Conservation (phyloP, 2,888 invertebrate species). For the Pollenia labialis region DNA sequence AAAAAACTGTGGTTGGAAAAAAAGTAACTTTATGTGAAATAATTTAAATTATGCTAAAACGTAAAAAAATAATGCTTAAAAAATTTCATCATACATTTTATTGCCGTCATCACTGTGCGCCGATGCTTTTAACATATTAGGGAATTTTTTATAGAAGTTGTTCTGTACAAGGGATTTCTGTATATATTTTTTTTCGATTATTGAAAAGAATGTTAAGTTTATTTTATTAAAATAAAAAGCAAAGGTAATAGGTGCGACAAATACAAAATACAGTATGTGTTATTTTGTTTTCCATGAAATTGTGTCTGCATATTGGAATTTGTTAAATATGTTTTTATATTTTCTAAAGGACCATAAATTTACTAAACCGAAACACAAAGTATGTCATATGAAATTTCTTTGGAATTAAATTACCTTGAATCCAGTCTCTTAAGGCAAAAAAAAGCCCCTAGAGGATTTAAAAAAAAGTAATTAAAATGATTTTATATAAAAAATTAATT, state of each 20-base stretch:
- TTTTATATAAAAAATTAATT: slow-evolving; percentile 18
- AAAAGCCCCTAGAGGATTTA: slow-evolving; percentile 7
- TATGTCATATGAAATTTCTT: slow-evolving; percentile 28
- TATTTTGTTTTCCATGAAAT: slow-evolving; percentile 45
- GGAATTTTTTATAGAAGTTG: slow-evolving; percentile 4
- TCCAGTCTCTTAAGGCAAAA: not conserved
- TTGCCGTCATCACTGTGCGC: not conserved
- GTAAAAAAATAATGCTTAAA: not conserved
- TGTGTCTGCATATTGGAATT: slow-evolving; percentile 42
- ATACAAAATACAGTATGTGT: not conserved
- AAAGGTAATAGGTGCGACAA: not conserved
- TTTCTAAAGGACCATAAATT: slow-evolving; percentile 52
- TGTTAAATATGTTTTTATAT: slow-evolving; percentile 41
- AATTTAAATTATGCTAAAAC: not conserved
- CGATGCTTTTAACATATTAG: not conserved
- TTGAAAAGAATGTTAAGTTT: slow-evolving; percentile 49
- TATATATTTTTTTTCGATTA: slow-evolving; percentile 13
- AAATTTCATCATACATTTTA: not conserved
- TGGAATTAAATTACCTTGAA: slow-evolving; percentile 23
- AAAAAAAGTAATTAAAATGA: not conserved
- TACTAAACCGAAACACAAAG: slow-evolving; percentile 39
- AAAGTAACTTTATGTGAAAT: not conserved
- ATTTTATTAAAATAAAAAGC: slow-evolving; percentile 5
- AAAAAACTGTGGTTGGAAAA: not conserved
- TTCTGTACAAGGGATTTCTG: not conserved